Percentiles rank a stretch among this genome's conserved stretches.
phyloP scores from a whole-genome alignment of 2,113 vertebrate species.

The Indicator indicator region DNA sequence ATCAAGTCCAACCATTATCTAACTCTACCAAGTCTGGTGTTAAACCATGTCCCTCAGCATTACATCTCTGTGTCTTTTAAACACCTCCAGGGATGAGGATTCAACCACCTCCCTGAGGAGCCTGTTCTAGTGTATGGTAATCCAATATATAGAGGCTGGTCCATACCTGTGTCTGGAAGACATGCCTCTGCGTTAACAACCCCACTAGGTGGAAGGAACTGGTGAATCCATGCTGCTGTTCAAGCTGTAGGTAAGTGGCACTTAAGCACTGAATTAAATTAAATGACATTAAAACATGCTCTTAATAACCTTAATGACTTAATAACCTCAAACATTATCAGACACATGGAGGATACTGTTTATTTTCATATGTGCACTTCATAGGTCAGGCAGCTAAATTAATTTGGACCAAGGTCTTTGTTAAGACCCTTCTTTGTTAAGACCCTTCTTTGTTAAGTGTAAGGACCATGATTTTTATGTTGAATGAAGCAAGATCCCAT shows the following conservation, averaged over 20 bases:
- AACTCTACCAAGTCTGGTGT: too few relatives aligned
- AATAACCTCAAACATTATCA: neutral
- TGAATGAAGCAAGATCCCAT: neutral
- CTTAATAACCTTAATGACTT: neutral
- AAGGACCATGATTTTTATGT: neutral
- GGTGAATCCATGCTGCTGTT: neutral
- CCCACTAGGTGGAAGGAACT: neutral
- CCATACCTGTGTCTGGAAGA: neutral
- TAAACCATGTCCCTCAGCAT: too few relatives aligned
- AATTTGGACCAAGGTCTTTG: neutral
- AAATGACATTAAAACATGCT: neutral
- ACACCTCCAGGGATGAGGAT: too few relatives aligned
- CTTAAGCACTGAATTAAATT: neutral
- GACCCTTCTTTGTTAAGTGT: neutral
- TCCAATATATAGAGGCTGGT: too few relatives aligned
- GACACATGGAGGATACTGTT: neutral
- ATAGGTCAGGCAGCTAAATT: neutral
- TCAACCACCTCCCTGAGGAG: too few relatives aligned
- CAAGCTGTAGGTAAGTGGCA: neutral
- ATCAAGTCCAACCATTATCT: too few relatives aligned
- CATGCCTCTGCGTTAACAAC: neutral
- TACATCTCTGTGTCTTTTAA: too few relatives aligned
- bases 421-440: neutral
- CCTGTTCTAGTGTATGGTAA: too few relatives aligned
- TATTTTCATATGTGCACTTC: neutral